phyloP scores from a whole-genome alignment of 2,888 invertebrate genomes.

The Noctuana brunneofusca region DNA sequence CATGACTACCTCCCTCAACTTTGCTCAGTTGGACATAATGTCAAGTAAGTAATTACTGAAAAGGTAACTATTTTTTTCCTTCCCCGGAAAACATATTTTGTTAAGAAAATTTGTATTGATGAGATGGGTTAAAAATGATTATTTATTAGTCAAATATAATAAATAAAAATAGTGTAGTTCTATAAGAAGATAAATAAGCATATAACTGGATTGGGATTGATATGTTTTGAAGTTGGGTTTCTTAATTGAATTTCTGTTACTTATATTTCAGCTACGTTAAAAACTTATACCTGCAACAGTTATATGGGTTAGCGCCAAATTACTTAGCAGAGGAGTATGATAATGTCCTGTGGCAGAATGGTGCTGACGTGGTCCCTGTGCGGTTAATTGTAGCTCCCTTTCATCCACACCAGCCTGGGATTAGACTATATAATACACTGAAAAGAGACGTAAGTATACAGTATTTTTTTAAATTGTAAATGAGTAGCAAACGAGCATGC shows the following conservation, averaged over 20 bases:
- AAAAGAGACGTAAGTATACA: slow-evolving; percentile 82
- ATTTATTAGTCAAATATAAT: too few species aligned
- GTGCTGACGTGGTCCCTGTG: slow-evolving; percentile 87
- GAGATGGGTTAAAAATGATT: too few species aligned
- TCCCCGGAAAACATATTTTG: too few species aligned
- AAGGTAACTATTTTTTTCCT: too few species aligned
- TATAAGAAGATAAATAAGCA: too few species aligned
- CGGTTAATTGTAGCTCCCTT: slow-evolving; percentile 85
- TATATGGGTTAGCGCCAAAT: slow-evolving; percentile 91
- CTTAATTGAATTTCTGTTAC: not conserved
- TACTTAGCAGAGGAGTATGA: slow-evolving; percentile 90
- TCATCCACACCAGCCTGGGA: slow-evolving; percentile 85
- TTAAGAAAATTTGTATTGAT: too few species aligned
- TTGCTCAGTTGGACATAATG: slow-evolving; percentile 82
- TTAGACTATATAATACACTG: slow-evolving; percentile 84
- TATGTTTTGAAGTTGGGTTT: too few species aligned
- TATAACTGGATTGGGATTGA: too few species aligned
- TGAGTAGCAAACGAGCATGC: too few species aligned
- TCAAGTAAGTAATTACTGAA: slow-evolving; percentile 79
- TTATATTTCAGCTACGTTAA: slow-evolving; percentile 84
- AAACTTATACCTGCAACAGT: slow-evolving; percentile 90
- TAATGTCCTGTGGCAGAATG: slow-evolving; percentile 84
- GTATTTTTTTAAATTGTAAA: too few species aligned
- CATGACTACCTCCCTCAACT: slow-evolving; percentile 81
- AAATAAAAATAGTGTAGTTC: too few species aligned